Base-by-base conservation (phyloP, 2,888 invertebrate genomes). In the Lamellibrachia columna region DNA sequence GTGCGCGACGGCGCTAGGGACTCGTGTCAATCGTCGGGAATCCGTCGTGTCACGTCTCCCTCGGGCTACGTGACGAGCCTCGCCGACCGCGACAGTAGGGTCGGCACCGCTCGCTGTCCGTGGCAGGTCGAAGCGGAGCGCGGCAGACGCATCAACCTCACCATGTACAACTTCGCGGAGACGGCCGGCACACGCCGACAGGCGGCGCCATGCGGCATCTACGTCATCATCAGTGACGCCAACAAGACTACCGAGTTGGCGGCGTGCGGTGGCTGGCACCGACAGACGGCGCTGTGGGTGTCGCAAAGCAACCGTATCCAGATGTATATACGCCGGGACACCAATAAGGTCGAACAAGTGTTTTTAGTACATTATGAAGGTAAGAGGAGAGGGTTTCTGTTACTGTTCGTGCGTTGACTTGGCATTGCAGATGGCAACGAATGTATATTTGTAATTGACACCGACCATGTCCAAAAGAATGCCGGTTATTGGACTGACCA, bases 91-190 rank as follows among this genome's bases (percentile, higher is more conserved):
- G 91, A 92, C 90, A 90, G 90, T 90, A 93, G 92, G 3, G 91
- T 92, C 40, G 93, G 93, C 53, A 91, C 92, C 60, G 90, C 53
- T 52, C 92, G 91, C 3, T 93, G 93, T 75, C 93, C 93, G 28
- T 93, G 93, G 93, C 92, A 92, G 52, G 40, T 93, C 60, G 28
- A 92, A 90, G 93, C 90, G 11, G 90, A 90, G n/a, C 91, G 53
- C 53, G 93, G 93, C 8, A 93, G 93, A 52, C 55, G 90, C 58
- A 75, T 93, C 93, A 93, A 93, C 93, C 90, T 93, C 91, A 93
- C 93, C 40, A 91, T 93, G 52, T 91, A 91, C 55, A 93, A 90
- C 93, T 93, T 93, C 92, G 92, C 91, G 53, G 22, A 22, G 75
- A 22, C 75, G 22, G 75, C 75, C 22, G 22, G 75, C 75, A 75